phyloP scores from a whole-genome alignment of 2,113 vertebrate species.

The Caranx melampygus region DNA sequence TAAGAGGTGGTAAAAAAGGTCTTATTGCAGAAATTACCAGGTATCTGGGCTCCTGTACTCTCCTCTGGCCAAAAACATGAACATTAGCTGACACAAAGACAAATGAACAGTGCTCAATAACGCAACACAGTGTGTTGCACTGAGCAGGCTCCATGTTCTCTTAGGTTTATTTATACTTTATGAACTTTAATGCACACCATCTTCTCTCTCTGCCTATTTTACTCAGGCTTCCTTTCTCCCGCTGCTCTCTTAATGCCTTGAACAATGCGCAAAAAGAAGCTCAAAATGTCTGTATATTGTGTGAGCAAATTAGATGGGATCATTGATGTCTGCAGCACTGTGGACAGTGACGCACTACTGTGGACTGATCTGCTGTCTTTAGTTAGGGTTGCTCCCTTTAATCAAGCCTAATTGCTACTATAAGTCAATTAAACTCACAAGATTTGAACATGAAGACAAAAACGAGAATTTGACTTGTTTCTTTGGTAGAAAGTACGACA shows the following conservation, averaged over 20 bases:
- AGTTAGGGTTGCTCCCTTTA: not conserved
- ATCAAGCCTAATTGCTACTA: not conserved
- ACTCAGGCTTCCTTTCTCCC: conserved; percentile 5
- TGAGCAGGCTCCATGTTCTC: not conserved
- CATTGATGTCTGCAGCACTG: not conserved
- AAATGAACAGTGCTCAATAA: conserved; percentile 50
- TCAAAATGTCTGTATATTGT: conserved; percentile 15
- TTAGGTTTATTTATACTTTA: conserved; percentile 26
- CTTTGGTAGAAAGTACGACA: not conserved
- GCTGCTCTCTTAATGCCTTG: not conserved
- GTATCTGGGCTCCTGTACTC: conserved; percentile 56
- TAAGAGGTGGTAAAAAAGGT: conserved; percentile 74
- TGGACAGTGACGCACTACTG: not conserved
- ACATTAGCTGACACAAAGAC: conserved; percentile 66
- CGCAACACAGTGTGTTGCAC: conserved; percentile 5
- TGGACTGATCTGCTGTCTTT: not conserved
- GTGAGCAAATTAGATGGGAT: not conserved
- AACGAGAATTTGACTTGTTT: too few relatives aligned
- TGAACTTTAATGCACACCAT: conserved; percentile 49
- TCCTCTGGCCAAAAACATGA: conserved; percentile 59
- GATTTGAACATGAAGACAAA: too few relatives aligned
- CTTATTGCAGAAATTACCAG: conserved; percentile 75
- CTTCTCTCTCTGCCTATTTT: conserved; percentile 8
- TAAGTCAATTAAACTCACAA: too few relatives aligned
- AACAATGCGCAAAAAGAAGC: conserved; percentile 11